Conservation (phyloP, 2,888 invertebrate genomes). For the Ptilodon capucinus region DNA sequence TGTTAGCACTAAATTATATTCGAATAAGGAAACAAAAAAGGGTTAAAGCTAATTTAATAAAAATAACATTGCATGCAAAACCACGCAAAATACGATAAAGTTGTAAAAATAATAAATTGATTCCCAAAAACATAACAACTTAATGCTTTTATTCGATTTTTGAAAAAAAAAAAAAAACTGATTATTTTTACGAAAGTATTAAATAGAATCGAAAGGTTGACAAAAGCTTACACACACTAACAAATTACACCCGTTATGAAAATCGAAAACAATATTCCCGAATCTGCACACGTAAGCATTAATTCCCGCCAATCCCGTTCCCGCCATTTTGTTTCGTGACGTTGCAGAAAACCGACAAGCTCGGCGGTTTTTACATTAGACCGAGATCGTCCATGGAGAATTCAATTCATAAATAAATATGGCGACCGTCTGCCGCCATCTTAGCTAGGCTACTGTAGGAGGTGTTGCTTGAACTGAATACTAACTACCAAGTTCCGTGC, state of each 20-base stretch:
- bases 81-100: no score
- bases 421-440: conserved; percentile 47
- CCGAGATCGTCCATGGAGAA: conserved; percentile 45
- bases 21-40: no score
- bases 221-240: no score
- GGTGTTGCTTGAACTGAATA: conserved; percentile 50
- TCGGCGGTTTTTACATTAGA: conserved; percentile 46
- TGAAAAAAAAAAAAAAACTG: no score
- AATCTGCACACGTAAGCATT: conserved; percentile 10
- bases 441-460: conserved; percentile 30
- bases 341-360: conserved; percentile 27
- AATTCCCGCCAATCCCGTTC: conserved; percentile 18
- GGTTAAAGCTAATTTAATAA: no score
- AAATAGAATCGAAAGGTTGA: no score
- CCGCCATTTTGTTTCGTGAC: conserved; percentile 22
- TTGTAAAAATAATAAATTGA: no score
- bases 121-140: no score
- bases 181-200: no score
- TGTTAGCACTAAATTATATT: no score
- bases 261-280: conserved; percentile 10
- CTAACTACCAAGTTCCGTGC: conserved; percentile 31
- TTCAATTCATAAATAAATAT: conserved; percentile 62
- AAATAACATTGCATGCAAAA: no score
- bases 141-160: no score
- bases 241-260: conserved; percentile 3